These are phyloP conservation scores for Drosophila virilis DNA, from an alignment of 1,140 invertebrate species.

Conservation along the genomic window DNA sequence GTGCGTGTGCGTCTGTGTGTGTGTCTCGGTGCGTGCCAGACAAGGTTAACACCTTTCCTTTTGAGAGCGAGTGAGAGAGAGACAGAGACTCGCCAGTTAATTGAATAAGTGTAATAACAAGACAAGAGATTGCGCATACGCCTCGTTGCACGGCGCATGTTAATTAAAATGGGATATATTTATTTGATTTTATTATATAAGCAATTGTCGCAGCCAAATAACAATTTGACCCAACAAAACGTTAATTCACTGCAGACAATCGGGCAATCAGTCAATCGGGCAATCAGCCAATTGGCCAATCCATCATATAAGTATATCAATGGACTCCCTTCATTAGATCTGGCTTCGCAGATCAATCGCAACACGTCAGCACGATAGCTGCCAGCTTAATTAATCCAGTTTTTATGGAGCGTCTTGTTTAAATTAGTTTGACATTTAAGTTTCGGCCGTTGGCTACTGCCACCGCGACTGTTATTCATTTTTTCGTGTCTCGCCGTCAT, in stretches of 20 bases:
- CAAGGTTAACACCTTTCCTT: slow-evolving; percentile 83
- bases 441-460: slow-evolving; percentile 49
- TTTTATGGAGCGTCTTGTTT: slow-evolving; percentile 74
- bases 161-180: slow-evolving; percentile 67
- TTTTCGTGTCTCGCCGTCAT: slow-evolving; percentile 26
- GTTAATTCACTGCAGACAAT: slow-evolving; percentile 39
- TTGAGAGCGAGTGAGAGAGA: slow-evolving; percentile 19
- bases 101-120: slow-evolving; percentile 65
- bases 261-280: slow-evolving; percentile 6
- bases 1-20: slow-evolving; percentile 20
- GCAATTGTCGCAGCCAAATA: slow-evolving; percentile 35
- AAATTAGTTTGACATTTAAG: slow-evolving; percentile 83
- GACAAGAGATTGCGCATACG: slow-evolving; percentile 65
- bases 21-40: slow-evolving; percentile 49
- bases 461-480: slow-evolving; percentile 13
- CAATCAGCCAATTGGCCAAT: slow-evolving; percentile 44
- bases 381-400: slow-evolving; percentile 76
- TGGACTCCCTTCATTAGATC: slow-evolving; percentile 39
- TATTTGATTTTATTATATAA: slow-evolving; percentile 71
- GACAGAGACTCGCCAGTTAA: slow-evolving; percentile 47
- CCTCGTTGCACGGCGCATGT: slow-evolving; percentile 61
- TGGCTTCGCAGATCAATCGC: not conserved
- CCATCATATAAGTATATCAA: slow-evolving; percentile 23
- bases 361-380: slow-evolving; percentile 34
- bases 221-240: slow-evolving; percentile 15